Evolutionary conservation across 2,113 vertebrate genomes (phyloP).

Genomic region (Rhegmatorhina hoffmannsi): DNA sequence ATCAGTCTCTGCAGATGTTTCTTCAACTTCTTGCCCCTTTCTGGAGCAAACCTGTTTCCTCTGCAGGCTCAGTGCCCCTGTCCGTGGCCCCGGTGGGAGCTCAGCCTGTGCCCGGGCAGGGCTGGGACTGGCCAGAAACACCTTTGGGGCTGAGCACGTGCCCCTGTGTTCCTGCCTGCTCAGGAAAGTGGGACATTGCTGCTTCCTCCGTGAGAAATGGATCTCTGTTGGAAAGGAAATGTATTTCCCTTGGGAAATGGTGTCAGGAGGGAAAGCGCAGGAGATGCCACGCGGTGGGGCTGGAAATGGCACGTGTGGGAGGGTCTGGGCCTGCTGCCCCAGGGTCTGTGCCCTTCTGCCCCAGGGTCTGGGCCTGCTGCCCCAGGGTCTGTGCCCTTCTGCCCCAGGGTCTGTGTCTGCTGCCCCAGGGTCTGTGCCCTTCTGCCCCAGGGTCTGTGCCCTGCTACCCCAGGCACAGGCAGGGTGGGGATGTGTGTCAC

Average conservation of each 20-base stretch:
- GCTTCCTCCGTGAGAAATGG: slow-evolving; percentile 55
- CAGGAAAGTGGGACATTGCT: slow-evolving; percentile 22
- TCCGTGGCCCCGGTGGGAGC: not conserved
- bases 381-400: not conserved
- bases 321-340: too few species aligned
- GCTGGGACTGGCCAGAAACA: not conserved
- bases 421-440: not conserved
- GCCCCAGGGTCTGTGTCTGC: too few species aligned
- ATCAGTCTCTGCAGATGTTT: slow-evolving; percentile 66
- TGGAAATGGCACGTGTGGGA: not conserved
- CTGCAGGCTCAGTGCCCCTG: slow-evolving; percentile 23
- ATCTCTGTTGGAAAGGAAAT: slow-evolving; percentile 43
- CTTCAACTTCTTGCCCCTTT: slow-evolving; percentile 41
- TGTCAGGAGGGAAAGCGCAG: not conserved
- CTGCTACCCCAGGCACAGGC: accelerated
- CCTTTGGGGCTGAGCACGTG: not conserved
- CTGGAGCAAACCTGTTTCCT: slow-evolving; percentile 57
- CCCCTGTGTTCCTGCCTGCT: slow-evolving; percentile 5
- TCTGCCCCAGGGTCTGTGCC: too few species aligned
- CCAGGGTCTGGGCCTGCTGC: too few species aligned
- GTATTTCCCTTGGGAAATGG: not conserved
- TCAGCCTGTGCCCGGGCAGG: not conserved
- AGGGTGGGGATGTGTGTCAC: not conserved
- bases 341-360: too few species aligned
- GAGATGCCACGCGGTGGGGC: not conserved